Base-by-base conservation (phyloP, 1,140 invertebrate genomes). In the Steinernema khuongi region DNA sequence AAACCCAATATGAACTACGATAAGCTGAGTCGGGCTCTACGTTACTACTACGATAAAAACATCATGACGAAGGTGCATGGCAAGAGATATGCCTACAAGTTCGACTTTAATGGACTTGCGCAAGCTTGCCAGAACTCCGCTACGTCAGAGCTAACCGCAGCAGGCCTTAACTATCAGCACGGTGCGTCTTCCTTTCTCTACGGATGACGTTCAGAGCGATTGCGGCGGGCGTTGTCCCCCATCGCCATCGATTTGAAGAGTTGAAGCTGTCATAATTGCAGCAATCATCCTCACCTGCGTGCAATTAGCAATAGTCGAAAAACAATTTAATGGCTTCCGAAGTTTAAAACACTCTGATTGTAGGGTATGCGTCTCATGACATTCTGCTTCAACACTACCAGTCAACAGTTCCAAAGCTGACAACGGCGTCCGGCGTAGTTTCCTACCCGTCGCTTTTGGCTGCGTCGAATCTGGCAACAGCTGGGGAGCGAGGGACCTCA, bases 1-100 rank as follows among this genome's bases (percentile, higher is more conserved):
- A 98, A 98, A 87, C 96, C 96, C 29, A 98, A 97, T 87, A 99
- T 99, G 96, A 99, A 99, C 88, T 99, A 99, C 87, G 96, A 98
- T 87, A 99, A 99, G 88, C 90, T 99, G 74, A 96, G 93, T 85
- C 90, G 96, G 78, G 95, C 95, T 74, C 89, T 99, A 79, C 93
- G 96, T 90, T 96, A 96, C 87, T 96, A 96, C 88, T 96, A 96
- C 87, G 94, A 96, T 89, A 96, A 96, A 87, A 93, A 94, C 88
- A 97, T 97, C 85, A 96, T 97, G 93, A 95, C 94, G 41, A 97
- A 97, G 88, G 94, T 97, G 1, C 93, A 96, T 84, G 95, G 95
- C 72, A 95, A 97, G 70, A 75, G 87, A 43, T 88, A 88, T 79
- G 87, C 87, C 2, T 88, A 88, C 79, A 85, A 84, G 72, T 87